Conservation (phyloP, 2,797 vertebrate genomes). For the Atherinosoma microstoma region DNA sequence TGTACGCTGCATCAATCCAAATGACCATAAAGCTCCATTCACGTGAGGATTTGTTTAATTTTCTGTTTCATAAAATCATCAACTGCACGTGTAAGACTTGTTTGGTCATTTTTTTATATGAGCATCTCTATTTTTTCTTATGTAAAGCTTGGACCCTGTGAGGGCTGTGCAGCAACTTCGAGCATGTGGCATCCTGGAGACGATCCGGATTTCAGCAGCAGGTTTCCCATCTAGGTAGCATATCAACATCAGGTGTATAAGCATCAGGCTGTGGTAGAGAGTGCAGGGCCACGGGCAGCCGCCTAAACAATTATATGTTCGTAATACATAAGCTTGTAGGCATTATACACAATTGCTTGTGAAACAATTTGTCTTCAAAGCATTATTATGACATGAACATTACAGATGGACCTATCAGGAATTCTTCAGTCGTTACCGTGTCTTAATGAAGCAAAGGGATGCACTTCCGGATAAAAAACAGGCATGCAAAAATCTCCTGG, state of each 20-base stretch:
- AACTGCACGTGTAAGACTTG: background rate
- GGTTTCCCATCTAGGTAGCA: slow-evolving; percentile 96
- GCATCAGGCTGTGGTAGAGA: slow-evolving; percentile 2
- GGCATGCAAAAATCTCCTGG: slow-evolving; percentile 92
- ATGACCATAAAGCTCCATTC: slow-evolving; percentile 93
- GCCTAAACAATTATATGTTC: background rate
- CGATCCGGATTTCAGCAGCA: slow-evolving; percentile 95
- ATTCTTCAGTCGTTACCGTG: slow-evolving; percentile 95
- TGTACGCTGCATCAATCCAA: slow-evolving; percentile 97
- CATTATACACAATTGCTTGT: background rate
- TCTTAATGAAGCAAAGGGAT: slow-evolving; percentile 94
- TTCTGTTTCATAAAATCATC: background rate
- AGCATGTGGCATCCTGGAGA: slow-evolving; percentile 96
- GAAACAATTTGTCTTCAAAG: background rate
- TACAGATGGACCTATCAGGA: slow-evolving; percentile 97
- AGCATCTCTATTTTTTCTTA: slow-evolving; percentile 8
- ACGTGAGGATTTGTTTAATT: slow-evolving; percentile 78
- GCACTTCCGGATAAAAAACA: slow-evolving; percentile 90
- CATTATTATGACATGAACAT: slow-evolving; percentile 16
- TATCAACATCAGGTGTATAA: slow-evolving; percentile 3
- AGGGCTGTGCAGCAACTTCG: slow-evolving; percentile 95
- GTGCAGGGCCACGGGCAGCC: background rate
- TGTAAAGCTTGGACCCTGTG: slow-evolving; percentile 90
- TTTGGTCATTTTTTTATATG: background rate
- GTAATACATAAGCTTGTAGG: background rate